Evolutionary conservation across 35 echinoderm and acorn worm species (phyloP), one percentile per base, ranked within the genome.

Genomic region (Anneissia japonica): DNA sequence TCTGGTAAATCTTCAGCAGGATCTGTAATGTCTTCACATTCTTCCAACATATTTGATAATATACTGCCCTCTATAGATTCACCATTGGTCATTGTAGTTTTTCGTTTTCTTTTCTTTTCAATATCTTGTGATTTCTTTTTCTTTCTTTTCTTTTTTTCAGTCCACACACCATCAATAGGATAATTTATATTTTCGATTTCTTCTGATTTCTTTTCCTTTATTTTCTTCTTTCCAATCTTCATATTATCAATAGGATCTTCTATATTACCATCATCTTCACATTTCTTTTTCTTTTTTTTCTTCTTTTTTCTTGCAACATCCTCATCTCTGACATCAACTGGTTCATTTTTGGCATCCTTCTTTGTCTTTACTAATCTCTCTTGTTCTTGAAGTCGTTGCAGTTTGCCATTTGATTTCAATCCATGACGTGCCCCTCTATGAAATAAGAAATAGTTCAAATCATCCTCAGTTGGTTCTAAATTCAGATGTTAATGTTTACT

Each of bases 351-450:
- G 4, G 11, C 19, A 26, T 33, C 55, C 39, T 74, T 87, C 75
- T 79, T 34, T 19, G 35, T n/a, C 35, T 32, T 46, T 32, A 82
- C 9, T 46, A 37, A 82, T 82, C 39, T 89, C 35, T 97, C 94
- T 72, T 97, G 94, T 32, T 81, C 84, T 77, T 97, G 75, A 17
- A 97, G 73, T 77, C 94, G 73, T 74, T 89, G 73, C 14, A 97
- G 81, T 77, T 97, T 97, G 29, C 94, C 94, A 35, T 55, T 85
- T 19, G 82, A 64, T 82, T 38, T 89, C 72, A 92, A 84, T n/a
- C 94, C 94, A 90, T 97, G 94, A 34, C 94, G 83, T 37, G 94
- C 94, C 35, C 90, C 94, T 39, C 94, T 97, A 19, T 77, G 74
- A 80, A 76, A 21, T 23, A 75, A 90, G 31, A 32, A 91, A 76